A percentile compares a stretch with the other conserved stretches of the same genome.
Evolutionary conservation across 2,888 invertebrate genomes (phyloP).

Genomic region (Magallana nippona): DNA sequence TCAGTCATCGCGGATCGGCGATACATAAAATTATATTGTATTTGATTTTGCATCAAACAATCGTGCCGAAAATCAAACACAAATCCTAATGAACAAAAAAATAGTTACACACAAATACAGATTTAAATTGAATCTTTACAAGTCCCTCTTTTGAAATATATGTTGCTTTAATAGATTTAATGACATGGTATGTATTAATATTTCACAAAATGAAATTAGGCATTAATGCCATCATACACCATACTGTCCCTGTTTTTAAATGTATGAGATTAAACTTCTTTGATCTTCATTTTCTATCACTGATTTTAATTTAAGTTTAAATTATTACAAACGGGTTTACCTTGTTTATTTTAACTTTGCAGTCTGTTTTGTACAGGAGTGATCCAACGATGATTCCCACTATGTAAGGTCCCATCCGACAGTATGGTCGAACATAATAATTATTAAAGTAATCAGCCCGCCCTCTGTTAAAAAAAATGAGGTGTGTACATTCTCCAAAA

Average conservation of each 20-base stretch:
- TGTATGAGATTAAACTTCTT: too few species aligned
- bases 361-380: constrained; percentile 70
- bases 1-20: too few species aligned
- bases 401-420: constrained; percentile 80
- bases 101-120: too few species aligned
- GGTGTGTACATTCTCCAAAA: not conserved
- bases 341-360: constrained; percentile 61
- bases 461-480: constrained; percentile 10
- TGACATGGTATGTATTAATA: not conserved
- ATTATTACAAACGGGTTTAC: constrained; percentile 47
- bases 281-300: too few species aligned
- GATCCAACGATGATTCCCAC: constrained; percentile 80
- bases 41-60: too few species aligned
- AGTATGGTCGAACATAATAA: constrained; percentile 78
- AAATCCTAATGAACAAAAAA: too few species aligned
- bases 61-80: too few species aligned
- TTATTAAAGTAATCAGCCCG: constrained; percentile 18
- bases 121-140: too few species aligned
- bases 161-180: not conserved
- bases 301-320: too few species aligned
- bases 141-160: not conserved
- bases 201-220: too few species aligned
- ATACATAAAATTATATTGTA: not conserved
- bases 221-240: too few species aligned
- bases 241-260: too few species aligned